Percentiles rank a stretch among this genome's conserved stretches.
These are phyloP conservation scores for Nymphalis io DNA, from an alignment of 1,140 invertebrate genomes.

Conservation along the genomic window DNA sequence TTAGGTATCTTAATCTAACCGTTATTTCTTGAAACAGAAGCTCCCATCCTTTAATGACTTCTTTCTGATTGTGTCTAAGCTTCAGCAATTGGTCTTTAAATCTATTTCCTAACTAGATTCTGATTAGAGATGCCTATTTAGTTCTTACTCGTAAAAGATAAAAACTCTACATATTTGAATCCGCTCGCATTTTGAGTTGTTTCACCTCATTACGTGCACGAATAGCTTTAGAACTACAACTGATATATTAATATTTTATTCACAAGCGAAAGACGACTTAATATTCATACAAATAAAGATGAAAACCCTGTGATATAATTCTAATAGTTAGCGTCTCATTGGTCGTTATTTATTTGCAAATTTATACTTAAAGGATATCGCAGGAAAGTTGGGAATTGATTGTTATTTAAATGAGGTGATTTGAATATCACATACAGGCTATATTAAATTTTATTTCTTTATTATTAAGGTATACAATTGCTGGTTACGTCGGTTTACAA, in stretches of 20 bases:
- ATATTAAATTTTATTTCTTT: conserved; percentile 45
- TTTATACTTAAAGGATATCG: conserved; percentile 67
- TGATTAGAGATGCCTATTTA: conserved; percentile 49
- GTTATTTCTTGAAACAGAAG: conserved; percentile 14
- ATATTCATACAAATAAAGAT: conserved; percentile 20
- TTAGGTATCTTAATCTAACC: not conserved
- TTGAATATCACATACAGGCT: conserved; percentile 43
- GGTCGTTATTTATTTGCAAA: conserved; percentile 59
- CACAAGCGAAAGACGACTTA: conserved; percentile 44
- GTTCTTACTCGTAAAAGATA: conserved; percentile 46
- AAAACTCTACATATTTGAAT: conserved; percentile 63
- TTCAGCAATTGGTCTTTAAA: conserved; percentile 21
- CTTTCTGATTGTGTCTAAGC: conserved; percentile 1
- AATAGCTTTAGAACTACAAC: conserved; percentile 58
- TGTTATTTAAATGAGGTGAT: conserved; percentile 54
- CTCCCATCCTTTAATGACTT: conserved; percentile 15
- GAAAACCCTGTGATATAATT: conserved; percentile 33
- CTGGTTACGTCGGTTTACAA: conserved; percentile 31
- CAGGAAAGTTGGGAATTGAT: conserved; percentile 65
- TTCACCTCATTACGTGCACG: conserved; percentile 72
- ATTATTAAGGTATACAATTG: conserved; percentile 39
- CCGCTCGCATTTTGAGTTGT: conserved; percentile 70
- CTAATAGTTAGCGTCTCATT: conserved; percentile 46
- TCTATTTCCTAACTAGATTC: conserved; percentile 42
- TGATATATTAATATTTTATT: conserved; percentile 46